phyloP scores from a whole-genome alignment of 2,888 invertebrate genomes.

The Eulithis prunata region DNA sequence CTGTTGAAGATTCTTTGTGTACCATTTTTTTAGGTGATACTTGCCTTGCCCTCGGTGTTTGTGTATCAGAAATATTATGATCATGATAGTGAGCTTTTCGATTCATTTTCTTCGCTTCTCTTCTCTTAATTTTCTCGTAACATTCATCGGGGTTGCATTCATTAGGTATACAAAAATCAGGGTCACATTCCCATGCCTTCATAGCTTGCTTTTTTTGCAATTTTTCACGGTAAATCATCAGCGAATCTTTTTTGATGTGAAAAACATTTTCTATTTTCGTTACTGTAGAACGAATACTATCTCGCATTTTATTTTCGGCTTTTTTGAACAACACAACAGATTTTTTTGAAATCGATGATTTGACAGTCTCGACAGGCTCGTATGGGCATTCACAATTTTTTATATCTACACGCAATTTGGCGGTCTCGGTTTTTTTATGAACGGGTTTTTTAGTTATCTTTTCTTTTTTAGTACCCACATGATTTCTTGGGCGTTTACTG shows the following conservation, averaged over 20 bases:
- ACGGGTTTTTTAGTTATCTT: constrained; percentile 15
- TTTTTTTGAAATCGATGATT: constrained; percentile 24
- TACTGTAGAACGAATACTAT: constrained; percentile 38
- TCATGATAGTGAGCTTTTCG: constrained; percentile 4
- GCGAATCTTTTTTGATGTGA: constrained; percentile 56
- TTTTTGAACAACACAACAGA: constrained; percentile 41
- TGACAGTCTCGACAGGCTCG: constrained; percentile 29
- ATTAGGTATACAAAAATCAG: constrained; percentile 37
- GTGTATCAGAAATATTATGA: background rate
- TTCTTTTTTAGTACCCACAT: constrained; percentile 12
- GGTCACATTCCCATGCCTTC: constrained; percentile 41
- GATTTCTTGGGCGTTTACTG: constrained; percentile 29
- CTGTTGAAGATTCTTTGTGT: constrained; percentile 13
- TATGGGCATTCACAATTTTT: constrained; percentile 36
- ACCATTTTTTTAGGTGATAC: constrained; percentile 20
- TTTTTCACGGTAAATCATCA: constrained; percentile 52
- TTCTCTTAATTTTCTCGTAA: constrained; percentile 30
- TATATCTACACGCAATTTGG: constrained; percentile 33
- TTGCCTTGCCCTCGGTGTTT: background rate
- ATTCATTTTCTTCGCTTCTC: constrained; percentile 15
- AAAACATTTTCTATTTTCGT: constrained; percentile 40
- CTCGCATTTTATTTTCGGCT: constrained; percentile 37
- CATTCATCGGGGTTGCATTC: constrained; percentile 36
- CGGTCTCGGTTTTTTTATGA: constrained; percentile 25
- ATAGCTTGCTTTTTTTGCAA: constrained; percentile 44